A percentile compares a stretch with the other conserved stretches of the same genome.
Conservation (phyloP, 2,113 vertebrate genomes). For the Notiomystis cincta region DNA sequence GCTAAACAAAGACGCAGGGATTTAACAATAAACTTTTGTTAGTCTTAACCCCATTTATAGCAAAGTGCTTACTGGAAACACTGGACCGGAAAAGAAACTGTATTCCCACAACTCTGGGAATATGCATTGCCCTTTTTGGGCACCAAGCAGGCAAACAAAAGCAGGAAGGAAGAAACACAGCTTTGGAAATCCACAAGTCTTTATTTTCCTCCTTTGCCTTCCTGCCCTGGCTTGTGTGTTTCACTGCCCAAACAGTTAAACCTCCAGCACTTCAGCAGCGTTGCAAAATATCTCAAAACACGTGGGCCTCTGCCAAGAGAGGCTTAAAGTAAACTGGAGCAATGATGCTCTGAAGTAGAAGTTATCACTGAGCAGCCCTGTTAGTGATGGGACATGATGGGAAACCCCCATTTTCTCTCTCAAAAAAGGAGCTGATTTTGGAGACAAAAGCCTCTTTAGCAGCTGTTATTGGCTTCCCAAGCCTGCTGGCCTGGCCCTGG, state of each 20-base stretch:
- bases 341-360: background rate
- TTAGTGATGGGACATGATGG: background rate
- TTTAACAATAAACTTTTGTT: conserved; percentile 8
- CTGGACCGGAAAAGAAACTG: conserved; percentile 20
- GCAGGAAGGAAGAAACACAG: conserved; percentile 58
- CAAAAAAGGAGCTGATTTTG: background rate
- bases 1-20: background rate
- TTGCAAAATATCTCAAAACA: conserved; percentile 5
- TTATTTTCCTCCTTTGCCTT: conserved; percentile 31
- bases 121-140: background rate
- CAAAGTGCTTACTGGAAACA: background rate
- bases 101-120: conserved; percentile 38
- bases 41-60: background rate
- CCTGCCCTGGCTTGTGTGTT: background rate
- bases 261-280: background rate
- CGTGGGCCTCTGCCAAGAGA: background rate
- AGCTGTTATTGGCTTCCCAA: background rate
- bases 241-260: background rate
- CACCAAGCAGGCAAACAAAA: conserved; percentile 38
- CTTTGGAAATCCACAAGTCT: background rate
- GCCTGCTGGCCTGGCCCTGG: background rate
- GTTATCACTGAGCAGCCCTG: background rate
- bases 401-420: background rate
- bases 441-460: background rate
- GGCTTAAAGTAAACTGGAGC: background rate